Evolutionary conservation across 2,113 vertebrate species (phyloP).

Genomic region (Lepus europaeus): DNA sequence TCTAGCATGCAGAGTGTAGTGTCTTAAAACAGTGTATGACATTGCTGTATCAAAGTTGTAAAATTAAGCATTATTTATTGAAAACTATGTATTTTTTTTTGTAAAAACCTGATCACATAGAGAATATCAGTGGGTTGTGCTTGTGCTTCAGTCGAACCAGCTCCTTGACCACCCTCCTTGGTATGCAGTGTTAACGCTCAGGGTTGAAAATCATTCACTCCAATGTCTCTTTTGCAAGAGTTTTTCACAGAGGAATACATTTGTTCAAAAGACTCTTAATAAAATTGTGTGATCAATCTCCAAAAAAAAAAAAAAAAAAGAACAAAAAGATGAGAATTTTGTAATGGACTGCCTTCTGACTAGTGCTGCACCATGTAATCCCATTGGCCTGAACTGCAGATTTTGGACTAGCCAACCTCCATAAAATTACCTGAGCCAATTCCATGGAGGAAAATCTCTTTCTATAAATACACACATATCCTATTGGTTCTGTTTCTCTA

Average conservation of each 20-base stretch:
- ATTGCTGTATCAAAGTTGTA: constrained; percentile 93
- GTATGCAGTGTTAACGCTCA: constrained; percentile 91
- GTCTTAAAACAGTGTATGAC: constrained; percentile 91
- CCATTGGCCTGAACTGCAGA: background rate
- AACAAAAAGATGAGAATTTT: background rate
- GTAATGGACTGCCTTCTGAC: background rate
- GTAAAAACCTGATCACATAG: constrained; percentile 92
- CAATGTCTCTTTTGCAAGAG: too few species aligned
- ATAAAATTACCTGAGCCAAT: background rate
- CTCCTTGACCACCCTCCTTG: constrained; percentile 89
- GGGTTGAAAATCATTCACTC: too few species aligned
- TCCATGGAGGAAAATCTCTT: background rate
- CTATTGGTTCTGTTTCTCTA: background rate
- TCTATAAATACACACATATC: background rate
- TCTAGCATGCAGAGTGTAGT: constrained; percentile 92
- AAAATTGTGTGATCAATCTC: too few species aligned
- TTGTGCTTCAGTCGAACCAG: constrained; percentile 88
- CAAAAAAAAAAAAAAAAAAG: background rate
- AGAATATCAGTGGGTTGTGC: constrained; percentile 90
- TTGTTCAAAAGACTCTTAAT: too few species aligned
- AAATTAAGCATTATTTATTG: constrained; percentile 94
- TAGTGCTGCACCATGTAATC: background rate
- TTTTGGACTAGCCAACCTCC: background rate
- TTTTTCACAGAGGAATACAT: too few species aligned
- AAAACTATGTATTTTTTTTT: constrained; percentile 94